Percentiles rank a stretch among this genome's conserved stretches.
Conservation (phyloP, 1,140 invertebrate genomes). For the Cryptotermes secundus region DNA sequence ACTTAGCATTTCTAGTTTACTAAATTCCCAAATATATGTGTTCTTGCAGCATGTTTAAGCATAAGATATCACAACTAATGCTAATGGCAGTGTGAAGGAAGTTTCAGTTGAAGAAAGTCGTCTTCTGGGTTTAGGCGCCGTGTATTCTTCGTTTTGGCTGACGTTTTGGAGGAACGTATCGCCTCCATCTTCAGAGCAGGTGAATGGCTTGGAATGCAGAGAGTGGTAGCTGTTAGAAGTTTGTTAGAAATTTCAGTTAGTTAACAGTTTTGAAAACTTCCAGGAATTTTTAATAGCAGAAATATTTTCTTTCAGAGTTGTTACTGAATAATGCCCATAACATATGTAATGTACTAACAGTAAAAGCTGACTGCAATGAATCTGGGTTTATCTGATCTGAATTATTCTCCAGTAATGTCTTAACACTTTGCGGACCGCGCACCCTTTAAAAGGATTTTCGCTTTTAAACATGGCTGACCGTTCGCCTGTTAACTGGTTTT, state of each 20-base stretch:
- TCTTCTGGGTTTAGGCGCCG: too few species aligned
- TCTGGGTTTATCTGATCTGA: background rate
- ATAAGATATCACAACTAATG: background rate
- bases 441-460: too few species aligned
- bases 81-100: background rate
- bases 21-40: background rate
- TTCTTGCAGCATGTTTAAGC: background rate
- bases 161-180: too few species aligned
- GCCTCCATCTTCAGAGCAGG: too few species aligned
- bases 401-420: background rate
- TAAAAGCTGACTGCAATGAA: background rate
- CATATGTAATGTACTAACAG: background rate
- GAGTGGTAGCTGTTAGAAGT: too few species aligned
- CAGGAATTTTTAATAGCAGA: background rate
- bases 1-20: background rate
- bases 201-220: too few species aligned
- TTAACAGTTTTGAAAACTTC: background rate
- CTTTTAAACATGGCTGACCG: too few species aligned
- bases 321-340: background rate
- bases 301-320: background rate
- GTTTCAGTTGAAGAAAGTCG: too few species aligned
- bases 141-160: too few species aligned
- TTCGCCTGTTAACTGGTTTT: too few species aligned
- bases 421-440: too few species aligned
- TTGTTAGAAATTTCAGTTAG: too few species aligned